Percentiles rank a stretch among this genome's conserved stretches.
phyloP scores from a whole-genome alignment of 2,888 invertebrate genomes.

The Hecatera dysodea region DNA sequence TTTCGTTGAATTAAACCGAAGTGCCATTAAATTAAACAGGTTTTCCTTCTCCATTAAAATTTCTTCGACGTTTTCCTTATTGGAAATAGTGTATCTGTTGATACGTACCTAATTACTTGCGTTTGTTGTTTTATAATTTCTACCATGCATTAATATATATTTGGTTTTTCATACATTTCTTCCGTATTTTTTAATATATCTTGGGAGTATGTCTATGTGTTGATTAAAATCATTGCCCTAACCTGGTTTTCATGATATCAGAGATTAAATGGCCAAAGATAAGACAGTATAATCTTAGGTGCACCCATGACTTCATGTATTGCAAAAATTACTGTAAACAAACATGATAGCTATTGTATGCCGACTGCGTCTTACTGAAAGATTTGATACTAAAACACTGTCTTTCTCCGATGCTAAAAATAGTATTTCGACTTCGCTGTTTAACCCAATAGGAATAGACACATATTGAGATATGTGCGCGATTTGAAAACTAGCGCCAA shows the following conservation, averaged over 20 bases:
- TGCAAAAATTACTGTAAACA: constrained; percentile 21
- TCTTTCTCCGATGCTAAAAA: constrained; percentile 25
- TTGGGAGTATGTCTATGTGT: constrained; percentile 7
- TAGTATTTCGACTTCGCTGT: constrained; percentile 20
- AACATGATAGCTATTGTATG: too few relatives aligned
- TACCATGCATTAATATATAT: background rate
- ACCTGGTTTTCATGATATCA: constrained; percentile 42
- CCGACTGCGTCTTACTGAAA: too few relatives aligned
- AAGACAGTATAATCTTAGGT: constrained; percentile 22
- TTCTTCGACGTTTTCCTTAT: constrained; percentile 33
- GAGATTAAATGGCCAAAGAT: constrained; percentile 27
- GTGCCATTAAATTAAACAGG: background rate
- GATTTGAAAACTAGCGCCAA: constrained; percentile 45
- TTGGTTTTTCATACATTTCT: background rate
- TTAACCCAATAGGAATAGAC: constrained; percentile 49
- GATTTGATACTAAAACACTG: background rate
- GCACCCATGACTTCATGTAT: constrained; percentile 11
- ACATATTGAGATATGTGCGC: constrained; percentile 20
- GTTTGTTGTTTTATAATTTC: background rate
- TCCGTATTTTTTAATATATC: background rate
- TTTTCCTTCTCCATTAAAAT: constrained; percentile 2
- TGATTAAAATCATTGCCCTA: constrained; percentile 16
- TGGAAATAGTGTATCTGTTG: background rate
- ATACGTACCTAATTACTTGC: background rate
- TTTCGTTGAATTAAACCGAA: background rate